Percentiles rank a stretch among this genome's conserved stretches.
Evolutionary conservation across 2,797 vertebrate species (phyloP).

Genomic region (Sebastolobus alascanus): DNA sequence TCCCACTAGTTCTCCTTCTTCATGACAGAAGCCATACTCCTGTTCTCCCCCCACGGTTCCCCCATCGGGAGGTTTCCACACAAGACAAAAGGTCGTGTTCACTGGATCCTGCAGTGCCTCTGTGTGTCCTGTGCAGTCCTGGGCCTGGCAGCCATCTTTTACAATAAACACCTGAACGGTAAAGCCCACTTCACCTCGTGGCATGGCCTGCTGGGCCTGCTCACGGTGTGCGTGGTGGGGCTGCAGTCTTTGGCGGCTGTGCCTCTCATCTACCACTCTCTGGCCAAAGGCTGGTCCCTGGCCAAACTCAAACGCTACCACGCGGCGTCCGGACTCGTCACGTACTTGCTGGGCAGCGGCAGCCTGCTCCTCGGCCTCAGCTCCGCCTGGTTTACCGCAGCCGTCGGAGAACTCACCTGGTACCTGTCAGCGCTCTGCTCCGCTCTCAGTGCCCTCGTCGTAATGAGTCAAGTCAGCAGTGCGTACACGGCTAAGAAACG

Average conservation of each 20-base stretch:
- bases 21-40: slow-evolving; percentile 95
- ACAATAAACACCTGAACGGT: slow-evolving; percentile 91
- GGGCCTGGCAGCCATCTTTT: slow-evolving; percentile 88
- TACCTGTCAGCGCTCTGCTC: slow-evolving; percentile 90
- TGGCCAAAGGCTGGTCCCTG: slow-evolving; percentile 92
- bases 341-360: slow-evolving; percentile 89
- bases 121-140: slow-evolving; percentile 86
- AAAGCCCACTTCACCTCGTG: slow-evolving; percentile 93
- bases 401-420: slow-evolving; percentile 86
- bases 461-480: slow-evolving; percentile 96
- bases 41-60: slow-evolving; percentile 93
- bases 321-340: slow-evolving; percentile 90
- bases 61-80: slow-evolving; percentile 86
- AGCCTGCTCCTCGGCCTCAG: slow-evolving; percentile 92
- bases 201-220: slow-evolving; percentile 91
- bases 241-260: slow-evolving; percentile 89
- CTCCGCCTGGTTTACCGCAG: slow-evolving; percentile 91
- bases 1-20: slow-evolving; percentile 91
- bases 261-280: slow-evolving; percentile 90
- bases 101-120: slow-evolving; percentile 93
- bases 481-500: slow-evolving; percentile 93
- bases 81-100: slow-evolving; percentile 89
- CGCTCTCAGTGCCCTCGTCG: slow-evolving; percentile 85
- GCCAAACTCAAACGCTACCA: slow-evolving; percentile 96
- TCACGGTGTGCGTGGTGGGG: slow-evolving; percentile 83